These are phyloP conservation scores for Drosophila pallidifrons DNA, from an alignment of 1,140 invertebrate genomes.

Conservation along the genomic window DNA sequence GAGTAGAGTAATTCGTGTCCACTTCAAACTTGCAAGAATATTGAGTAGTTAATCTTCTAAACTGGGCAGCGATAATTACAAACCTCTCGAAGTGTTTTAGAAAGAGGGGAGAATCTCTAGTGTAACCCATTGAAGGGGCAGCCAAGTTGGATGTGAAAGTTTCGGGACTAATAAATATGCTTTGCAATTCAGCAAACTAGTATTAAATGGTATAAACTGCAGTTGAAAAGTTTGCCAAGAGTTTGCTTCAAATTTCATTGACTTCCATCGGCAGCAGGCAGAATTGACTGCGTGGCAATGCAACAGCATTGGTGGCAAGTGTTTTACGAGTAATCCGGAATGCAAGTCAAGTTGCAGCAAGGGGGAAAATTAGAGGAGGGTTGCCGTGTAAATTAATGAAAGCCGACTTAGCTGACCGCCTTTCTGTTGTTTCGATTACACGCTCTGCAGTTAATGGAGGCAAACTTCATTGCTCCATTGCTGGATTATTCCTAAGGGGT, in stretches of 20 bases:
- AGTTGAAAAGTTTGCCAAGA: slow-evolving; percentile 47
- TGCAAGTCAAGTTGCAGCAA: slow-evolving; percentile 43
- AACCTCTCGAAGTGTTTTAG: not conserved
- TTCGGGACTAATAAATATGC: slow-evolving; percentile 42
- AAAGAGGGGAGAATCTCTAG: not conserved
- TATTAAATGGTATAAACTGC: slow-evolving; percentile 53
- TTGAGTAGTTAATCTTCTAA: not conserved
- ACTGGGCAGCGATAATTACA: not conserved
- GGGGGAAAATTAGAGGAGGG: not conserved
- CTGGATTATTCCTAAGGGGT: not conserved
- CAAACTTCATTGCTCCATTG: not conserved
- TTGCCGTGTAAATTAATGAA: slow-evolving; percentile 66
- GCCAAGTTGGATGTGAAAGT: slow-evolving; percentile 28
- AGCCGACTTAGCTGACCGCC: slow-evolving; percentile 58
- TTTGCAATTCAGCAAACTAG: slow-evolving; percentile 44
- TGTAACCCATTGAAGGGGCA: slow-evolving; percentile 1
- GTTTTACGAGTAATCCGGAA: slow-evolving; percentile 61
- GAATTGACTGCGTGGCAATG: slow-evolving; percentile 24
- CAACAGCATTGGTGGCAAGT: slow-evolving; percentile 18
- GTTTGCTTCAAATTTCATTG: slow-evolving; percentile 44
- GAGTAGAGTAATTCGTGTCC: not conserved
- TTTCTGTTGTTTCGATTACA: slow-evolving; percentile 72
- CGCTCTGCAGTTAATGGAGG: slow-evolving; percentile 51
- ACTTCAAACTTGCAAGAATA: not conserved
- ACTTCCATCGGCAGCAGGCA: slow-evolving; percentile 20